Evolutionary conservation across 2,888 invertebrate genomes (phyloP).

Genomic region (Diloba caeruleocephala): DNA sequence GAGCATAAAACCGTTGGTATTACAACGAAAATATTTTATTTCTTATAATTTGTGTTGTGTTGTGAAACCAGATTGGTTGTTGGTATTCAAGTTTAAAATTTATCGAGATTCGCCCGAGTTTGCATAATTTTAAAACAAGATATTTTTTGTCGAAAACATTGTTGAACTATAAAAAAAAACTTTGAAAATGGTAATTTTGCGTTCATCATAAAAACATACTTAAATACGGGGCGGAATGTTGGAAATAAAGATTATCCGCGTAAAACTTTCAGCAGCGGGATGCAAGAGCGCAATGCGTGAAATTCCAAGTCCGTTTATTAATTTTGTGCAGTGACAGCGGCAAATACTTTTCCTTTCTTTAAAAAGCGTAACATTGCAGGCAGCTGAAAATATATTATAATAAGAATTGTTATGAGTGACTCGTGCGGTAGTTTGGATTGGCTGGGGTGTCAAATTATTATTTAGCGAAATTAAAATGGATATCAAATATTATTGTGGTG

Average conservation of each 20-base stretch:
- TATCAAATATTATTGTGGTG: no score
- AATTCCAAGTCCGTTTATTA: slow-evolving; percentile 66
- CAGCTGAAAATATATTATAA: slow-evolving; percentile 38
- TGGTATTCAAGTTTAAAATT: slow-evolving; percentile 1
- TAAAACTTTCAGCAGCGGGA: slow-evolving; percentile 57
- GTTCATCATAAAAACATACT: slow-evolving; percentile 33
- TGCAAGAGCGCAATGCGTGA: slow-evolving; percentile 60
- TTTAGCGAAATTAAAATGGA: neutral
- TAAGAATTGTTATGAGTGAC: slow-evolving; percentile 27
- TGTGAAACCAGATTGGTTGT: slow-evolving; percentile 2
- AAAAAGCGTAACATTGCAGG: slow-evolving; percentile 41
- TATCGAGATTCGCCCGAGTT: neutral
- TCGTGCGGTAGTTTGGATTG: neutral
- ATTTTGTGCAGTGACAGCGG: slow-evolving; percentile 57
- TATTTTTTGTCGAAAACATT: slow-evolving; percentile 1
- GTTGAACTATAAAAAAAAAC: slow-evolving; percentile 1
- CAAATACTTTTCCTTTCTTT: slow-evolving; percentile 41
- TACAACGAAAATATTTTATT: slow-evolving; percentile 23
- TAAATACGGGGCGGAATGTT: slow-evolving; percentile 42
- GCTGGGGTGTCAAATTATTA: neutral
- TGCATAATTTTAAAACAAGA: slow-evolving; percentile 19
- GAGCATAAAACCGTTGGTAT: slow-evolving; percentile 30
- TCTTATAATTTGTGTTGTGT: slow-evolving; percentile 10
- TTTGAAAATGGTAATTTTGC: slow-evolving; percentile 11
- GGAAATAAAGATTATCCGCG: slow-evolving; percentile 53